Evolutionary conservation across 35 echinoderm and acorn worm genomes (phyloP), one percentile per base, ranked within the genome.

Genomic region (Eucidaris tribuloides): DNA sequence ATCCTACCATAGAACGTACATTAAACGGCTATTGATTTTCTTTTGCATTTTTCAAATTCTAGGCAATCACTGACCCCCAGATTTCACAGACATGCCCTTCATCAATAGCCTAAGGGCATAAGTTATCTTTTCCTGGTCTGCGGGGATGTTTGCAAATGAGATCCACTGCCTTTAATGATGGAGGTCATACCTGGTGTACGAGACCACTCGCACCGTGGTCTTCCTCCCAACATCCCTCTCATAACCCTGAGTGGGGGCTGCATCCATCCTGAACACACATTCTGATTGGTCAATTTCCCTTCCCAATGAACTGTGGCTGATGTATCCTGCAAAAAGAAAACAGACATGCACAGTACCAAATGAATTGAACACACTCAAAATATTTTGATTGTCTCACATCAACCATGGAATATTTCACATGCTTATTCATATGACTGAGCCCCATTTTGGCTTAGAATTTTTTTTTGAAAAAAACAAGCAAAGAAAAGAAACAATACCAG

Each of bases 171-270:
- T n/a, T n/a, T n/a, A n/a, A n/a, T n/a, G n/a, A n/a, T n/a, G n/a
- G n/a, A n/a, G n/a, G n/a, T 38, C 82, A 71, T 61, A 92, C 90
- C 90, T 81, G n/a, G 58, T 39, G 22, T 86, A 54, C 18, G 90
- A 82, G 3, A 92, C 36, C 0, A 92, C 63, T 17, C 90, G 25
- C 15, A 68, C 64, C 5, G 83, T 92, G 0, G 90, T 92, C 62
- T 65, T 86, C 14, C 77, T 64, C 27, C 90, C 90, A 14, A 92
- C 90, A 82, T 92, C 90, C 20, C 79, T 77, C 79, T 92, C 90
- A 59, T 86, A 86, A 18, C 76, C 90, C 30, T 71, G 1, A 19
- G 90, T 92, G 14, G 90, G 90, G 5, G 90, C 90, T 18, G 64
- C 62, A 38, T 86, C 85, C 60, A 92, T 64, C 27, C 90, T 49